Evolutionary conservation across 2,113 vertebrate species (phyloP).

Genomic region (Mola mola): DNA sequence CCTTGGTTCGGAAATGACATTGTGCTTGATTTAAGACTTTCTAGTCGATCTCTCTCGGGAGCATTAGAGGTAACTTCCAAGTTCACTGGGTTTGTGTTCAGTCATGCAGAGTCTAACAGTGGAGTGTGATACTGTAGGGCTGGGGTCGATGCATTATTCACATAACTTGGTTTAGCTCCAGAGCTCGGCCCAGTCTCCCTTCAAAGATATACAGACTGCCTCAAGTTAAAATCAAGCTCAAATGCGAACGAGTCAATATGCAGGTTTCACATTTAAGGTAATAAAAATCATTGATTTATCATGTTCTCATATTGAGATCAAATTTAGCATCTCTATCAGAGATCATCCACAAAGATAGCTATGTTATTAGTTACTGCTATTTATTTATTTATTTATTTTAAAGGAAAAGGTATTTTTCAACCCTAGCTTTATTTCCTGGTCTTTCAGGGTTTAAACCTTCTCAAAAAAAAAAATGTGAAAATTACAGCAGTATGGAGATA

Average conservation of each 20-base stretch:
- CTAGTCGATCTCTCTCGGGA: conserved; percentile 56
- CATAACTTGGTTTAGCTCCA: conserved; percentile 58
- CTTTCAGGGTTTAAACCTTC: no score
- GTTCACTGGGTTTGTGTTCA: conserved; percentile 73
- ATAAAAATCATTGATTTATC: conserved; percentile 1
- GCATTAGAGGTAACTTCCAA: conserved; percentile 41
- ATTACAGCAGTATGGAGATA: no score
- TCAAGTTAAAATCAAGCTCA: conserved; percentile 10
- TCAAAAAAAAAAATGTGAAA: no score
- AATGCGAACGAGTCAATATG: not conserved
- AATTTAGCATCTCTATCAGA: no score
- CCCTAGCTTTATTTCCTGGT: no score
- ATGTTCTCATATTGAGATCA: not conserved
- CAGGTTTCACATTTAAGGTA: conserved; percentile 12
- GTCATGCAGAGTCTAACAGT: conserved; percentile 61
- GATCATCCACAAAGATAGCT: no score
- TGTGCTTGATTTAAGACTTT: conserved; percentile 54
- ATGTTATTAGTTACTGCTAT: no score
- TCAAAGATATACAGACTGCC: conserved; percentile 26
- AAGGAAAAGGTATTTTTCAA: no score
- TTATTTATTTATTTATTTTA: no score
- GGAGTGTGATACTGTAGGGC: conserved; percentile 61
- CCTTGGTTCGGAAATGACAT: conserved; percentile 63
- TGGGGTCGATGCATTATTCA: conserved; percentile 70
- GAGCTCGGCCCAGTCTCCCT: conserved; percentile 29